Conservation (phyloP, 2,797 vertebrate genomes). For the Dermochelys coriacea region DNA sequence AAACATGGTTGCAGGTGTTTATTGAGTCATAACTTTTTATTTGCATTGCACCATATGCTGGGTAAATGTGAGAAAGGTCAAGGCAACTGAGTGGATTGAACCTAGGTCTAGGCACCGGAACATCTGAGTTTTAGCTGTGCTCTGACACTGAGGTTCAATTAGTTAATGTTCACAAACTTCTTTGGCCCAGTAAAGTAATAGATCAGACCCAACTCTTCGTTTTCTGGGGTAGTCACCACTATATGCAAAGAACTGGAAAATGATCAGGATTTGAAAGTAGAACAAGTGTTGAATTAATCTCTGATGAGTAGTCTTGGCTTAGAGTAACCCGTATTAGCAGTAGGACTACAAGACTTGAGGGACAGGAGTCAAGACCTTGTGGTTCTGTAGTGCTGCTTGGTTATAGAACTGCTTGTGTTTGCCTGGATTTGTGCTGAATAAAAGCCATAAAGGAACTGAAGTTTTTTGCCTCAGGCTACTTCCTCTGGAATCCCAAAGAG, state of each 20-base stretch:
- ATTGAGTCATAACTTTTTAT: neutral
- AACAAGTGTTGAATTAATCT: neutral
- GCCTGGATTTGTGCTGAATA: neutral
- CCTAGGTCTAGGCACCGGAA: neutral
- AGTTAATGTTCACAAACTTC: neutral
- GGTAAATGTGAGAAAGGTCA: too few relatives aligned
- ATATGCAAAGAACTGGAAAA: neutral
- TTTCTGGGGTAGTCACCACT: neutral
- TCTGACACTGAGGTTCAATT: neutral
- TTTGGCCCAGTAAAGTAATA: neutral
- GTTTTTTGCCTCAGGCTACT: neutral
- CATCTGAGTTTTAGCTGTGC: neutral
- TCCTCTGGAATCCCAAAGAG: neutral
- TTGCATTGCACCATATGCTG: neutral
- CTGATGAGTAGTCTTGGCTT: neutral
- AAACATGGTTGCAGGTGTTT: fast-evolving
- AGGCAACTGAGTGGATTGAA: neutral
- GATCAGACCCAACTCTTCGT: neutral
- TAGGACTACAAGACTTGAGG: neutral
- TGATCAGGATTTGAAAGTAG: neutral
- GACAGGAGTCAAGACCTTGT: neutral
- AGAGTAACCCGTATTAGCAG: neutral
- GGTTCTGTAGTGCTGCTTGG: neutral
- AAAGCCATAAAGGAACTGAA: neutral
- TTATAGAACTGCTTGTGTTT: neutral